Evolutionary conservation across 2,797 vertebrate genomes (phyloP).

Genomic region (Hyperoplus immaculatus): DNA sequence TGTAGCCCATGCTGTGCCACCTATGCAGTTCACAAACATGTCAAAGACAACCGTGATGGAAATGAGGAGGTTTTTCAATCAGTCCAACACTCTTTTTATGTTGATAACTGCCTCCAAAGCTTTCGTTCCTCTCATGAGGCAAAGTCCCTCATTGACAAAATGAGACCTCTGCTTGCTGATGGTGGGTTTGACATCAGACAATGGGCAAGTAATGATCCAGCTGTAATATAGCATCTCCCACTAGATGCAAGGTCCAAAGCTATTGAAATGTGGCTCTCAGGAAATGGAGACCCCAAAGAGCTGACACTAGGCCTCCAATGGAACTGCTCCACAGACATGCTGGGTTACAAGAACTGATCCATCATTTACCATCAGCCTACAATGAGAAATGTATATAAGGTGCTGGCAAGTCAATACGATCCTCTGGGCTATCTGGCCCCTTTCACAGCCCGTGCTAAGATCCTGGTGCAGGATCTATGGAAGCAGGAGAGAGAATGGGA

Average conservation of each 20-base stretch:
- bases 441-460: slow-evolving; percentile 12
- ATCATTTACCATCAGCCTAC: slow-evolving; percentile 5
- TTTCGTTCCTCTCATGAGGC: neutral
- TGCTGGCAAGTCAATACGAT: slow-evolving; percentile 6
- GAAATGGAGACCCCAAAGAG: slow-evolving; percentile 1
- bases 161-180: neutral
- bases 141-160: neutral
- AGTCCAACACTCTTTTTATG: too few species aligned
- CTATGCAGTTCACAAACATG: too few species aligned
- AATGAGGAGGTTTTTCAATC: too few species aligned
- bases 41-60: too few species aligned
- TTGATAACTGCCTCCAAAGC: neutral
- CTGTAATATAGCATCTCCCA: neutral
- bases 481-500: slow-evolving; percentile 5
- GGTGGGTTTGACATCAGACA: neutral
- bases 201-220: slow-evolving; percentile 1
- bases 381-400: slow-evolving; percentile 2
- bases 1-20: too few species aligned
- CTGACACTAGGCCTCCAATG: neutral
- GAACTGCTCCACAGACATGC: neutral
- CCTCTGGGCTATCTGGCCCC: neutral
- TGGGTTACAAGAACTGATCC: neutral
- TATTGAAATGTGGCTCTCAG: neutral
- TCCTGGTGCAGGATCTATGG: slow-evolving; percentile 7
- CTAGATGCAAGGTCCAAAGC: neutral